A percentile compares a stretch with the other conserved stretches of the same genome.
Evolutionary conservation across 2,888 invertebrate genomes (phyloP).

Genomic region (Choreutis nemorana): DNA sequence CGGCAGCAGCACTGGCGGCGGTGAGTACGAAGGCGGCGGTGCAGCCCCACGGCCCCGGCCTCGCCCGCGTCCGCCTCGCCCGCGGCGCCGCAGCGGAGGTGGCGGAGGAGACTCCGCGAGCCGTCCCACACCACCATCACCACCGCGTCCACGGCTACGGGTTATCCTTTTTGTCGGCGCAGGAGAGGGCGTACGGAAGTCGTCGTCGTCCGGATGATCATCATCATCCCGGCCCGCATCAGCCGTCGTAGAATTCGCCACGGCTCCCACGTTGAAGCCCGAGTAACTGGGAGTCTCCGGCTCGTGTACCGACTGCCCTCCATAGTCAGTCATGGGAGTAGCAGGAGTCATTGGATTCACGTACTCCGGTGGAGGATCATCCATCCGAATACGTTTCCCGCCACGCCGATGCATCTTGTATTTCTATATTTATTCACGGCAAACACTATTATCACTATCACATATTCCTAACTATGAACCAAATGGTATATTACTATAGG

Average conservation of each 20-base stretch:
- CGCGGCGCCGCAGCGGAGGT: slow-evolving; percentile 44
- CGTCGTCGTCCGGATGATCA: slow-evolving; percentile 38
- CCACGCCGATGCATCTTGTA: slow-evolving; percentile 79
- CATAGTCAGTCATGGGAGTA: slow-evolving; percentile 63
- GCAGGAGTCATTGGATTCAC: slow-evolving; percentile 72
- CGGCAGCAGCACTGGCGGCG: slow-evolving; percentile 54
- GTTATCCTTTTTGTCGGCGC: slow-evolving; percentile 70
- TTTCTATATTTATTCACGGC: too few species aligned
- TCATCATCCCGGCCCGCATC: slow-evolving; percentile 39
- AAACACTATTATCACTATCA: too few species aligned
- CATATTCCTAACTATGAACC: too few species aligned
- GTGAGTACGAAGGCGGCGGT: slow-evolving; percentile 56
- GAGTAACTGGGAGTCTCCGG: slow-evolving; percentile 55
- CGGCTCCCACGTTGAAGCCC: slow-evolving; percentile 37
- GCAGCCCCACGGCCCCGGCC: slow-evolving; percentile 50
- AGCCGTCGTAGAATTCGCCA: slow-evolving; percentile 34
- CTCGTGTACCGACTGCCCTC: slow-evolving; percentile 59
- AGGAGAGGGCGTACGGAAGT: slow-evolving; percentile 65
- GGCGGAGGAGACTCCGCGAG: slow-evolving; percentile 55
- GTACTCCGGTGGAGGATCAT: slow-evolving; percentile 89
- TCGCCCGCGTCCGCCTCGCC: slow-evolving; percentile 43
- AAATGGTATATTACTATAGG: too few species aligned
- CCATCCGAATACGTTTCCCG: slow-evolving; percentile 92
- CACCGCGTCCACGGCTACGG: slow-evolving; percentile 67
- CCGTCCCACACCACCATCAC: slow-evolving; percentile 48